These are phyloP conservation scores for Linurgus olivaceus DNA, from an alignment of 2,797 vertebrate species.

Conservation along the genomic window DNA sequence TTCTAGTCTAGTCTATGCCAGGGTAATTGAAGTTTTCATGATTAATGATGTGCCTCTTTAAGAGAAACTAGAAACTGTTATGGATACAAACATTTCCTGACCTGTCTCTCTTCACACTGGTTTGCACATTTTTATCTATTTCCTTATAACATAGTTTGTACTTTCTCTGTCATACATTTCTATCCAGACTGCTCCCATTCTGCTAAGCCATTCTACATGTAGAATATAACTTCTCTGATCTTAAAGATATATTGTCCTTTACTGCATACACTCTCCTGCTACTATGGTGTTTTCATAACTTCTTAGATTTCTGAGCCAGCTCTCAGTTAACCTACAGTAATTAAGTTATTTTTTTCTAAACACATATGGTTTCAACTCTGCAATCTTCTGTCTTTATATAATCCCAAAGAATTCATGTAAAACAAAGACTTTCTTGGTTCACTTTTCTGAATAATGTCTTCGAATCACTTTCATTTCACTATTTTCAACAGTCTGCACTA, in stretches of 20 bases:
- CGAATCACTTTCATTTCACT: background rate
- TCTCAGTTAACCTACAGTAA: conserved; percentile 15
- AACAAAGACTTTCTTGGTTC: background rate
- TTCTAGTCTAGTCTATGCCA: background rate
- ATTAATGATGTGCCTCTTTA: conserved; percentile 50
- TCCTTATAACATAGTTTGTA: background rate
- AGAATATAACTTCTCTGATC: background rate
- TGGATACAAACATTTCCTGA: conserved; percentile 13
- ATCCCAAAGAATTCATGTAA: background rate
- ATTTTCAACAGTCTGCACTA: background rate
- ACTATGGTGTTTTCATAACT: background rate
- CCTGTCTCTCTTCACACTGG: background rate
- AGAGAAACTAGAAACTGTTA: conserved; percentile 3
- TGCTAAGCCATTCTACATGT: background rate
- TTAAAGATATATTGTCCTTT: background rate
- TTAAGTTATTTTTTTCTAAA: conserved; percentile 58
- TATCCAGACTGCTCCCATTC: background rate
- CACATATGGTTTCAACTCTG: background rate
- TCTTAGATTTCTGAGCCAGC: background rate
- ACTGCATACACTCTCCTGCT: background rate
- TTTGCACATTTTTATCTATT: background rate
- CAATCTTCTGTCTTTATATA: background rate
- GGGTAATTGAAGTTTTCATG: conserved; percentile 44
- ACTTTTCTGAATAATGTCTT: background rate
- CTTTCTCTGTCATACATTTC: background rate